Conservation (phyloP, 2,113 vertebrate genomes). For the Aptenodytes forsteri region DNA sequence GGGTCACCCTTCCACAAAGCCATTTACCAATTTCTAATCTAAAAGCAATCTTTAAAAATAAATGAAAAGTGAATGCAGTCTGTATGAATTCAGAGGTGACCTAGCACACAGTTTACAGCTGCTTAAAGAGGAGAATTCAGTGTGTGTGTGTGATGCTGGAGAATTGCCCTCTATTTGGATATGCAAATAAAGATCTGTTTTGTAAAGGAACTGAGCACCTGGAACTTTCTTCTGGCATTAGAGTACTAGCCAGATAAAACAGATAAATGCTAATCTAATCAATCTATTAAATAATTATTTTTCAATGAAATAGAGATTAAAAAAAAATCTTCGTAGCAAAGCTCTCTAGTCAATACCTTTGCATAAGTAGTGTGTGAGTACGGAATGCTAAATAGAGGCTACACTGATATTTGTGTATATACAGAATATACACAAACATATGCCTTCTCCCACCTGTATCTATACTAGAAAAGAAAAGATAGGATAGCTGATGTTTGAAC, state of each 20-base stretch:
- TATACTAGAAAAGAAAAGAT: constrained; percentile 16
- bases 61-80: neutral
- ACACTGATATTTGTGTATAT: neutral
- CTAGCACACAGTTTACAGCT: neutral
- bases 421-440: neutral
- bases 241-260: neutral
- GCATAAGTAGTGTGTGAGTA: neutral
- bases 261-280: constrained; percentile 16
- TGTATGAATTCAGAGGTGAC: neutral
- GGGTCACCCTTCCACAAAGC: neutral
- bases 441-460: neutral
- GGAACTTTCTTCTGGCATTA: constrained; percentile 26
- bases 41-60: constrained; percentile 24
- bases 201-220: neutral
- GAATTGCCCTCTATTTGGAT: constrained; percentile 6
- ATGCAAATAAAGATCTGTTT: constrained; percentile 32
- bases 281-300: constrained; percentile 20
- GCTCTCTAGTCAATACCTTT: neutral
- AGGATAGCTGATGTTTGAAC: constrained; percentile 15
- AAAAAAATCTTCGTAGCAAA: neutral
- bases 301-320: neutral
- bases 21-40: neutral
- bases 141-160: neutral
- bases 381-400: constrained; percentile 4
- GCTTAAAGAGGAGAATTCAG: constrained; percentile 7